These are phyloP conservation scores for Parnassius apollo DNA, from an alignment of 2,888 invertebrate genomes.

Conservation along the genomic window DNA sequence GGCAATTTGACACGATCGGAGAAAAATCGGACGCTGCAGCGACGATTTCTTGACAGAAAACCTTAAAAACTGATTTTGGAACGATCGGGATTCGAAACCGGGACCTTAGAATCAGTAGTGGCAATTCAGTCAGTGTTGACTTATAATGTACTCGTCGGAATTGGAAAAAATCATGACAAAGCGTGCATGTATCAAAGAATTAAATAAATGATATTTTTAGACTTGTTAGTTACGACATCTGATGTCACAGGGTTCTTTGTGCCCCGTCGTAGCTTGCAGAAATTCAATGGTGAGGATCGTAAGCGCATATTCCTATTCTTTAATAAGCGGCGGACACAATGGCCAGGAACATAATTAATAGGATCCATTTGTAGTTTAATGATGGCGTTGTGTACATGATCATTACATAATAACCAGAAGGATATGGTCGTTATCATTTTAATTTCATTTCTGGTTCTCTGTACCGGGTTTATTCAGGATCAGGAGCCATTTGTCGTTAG, in stretches of 20 bases:
- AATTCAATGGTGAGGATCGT: slow-evolving; percentile 24
- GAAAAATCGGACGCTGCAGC: too few species aligned
- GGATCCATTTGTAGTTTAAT: slow-evolving; percentile 19
- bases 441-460: slow-evolving; percentile 59
- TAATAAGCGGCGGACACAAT: slow-evolving; percentile 16
- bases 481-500: slow-evolving; percentile 72
- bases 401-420: slow-evolving; percentile 40
- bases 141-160: too few species aligned
- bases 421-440: slow-evolving; percentile 45
- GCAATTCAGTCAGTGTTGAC: too few species aligned
- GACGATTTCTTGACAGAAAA: too few species aligned
- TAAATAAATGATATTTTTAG: too few species aligned
- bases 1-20: too few species aligned
- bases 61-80: too few species aligned
- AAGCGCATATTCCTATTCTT: slow-evolving; percentile 21
- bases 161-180: too few species aligned
- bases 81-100: too few species aligned
- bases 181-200: too few species aligned
- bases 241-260: slow-evolving; percentile 12
- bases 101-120: too few species aligned
- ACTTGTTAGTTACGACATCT: neutral
- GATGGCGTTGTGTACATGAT: slow-evolving; percentile 18
- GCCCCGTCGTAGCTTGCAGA: slow-evolving; percentile 13
- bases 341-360: slow-evolving; percentile 20
- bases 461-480: slow-evolving; percentile 56